Base-by-base conservation (phyloP, 2,888 invertebrate species). In the Bugulina stolonifera region DNA sequence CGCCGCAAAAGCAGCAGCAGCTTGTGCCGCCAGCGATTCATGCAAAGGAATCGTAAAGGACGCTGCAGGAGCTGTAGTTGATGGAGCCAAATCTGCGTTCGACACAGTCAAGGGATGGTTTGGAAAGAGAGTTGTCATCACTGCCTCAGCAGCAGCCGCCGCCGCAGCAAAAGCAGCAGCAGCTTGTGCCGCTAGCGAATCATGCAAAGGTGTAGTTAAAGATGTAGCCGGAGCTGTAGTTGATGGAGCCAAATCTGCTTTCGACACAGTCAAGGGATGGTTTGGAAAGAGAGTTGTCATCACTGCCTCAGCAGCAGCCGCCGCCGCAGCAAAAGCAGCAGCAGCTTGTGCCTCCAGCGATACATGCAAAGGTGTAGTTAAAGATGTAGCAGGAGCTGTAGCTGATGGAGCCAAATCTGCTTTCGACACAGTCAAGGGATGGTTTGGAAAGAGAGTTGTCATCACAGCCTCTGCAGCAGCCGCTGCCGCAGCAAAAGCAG, bases 381-480 rank as follows among this genome's bases (percentile, higher is more conserved):
- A 32, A 64, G 18, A n/a, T 54, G 70, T 5, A 43, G 52, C 27
- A 23, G 25, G 10, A 2, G 70, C 70, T 43, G 35, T 25, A 10
- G n/a, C 43, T 18, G 32, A 70, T 25, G 54, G 70, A 29, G 35
- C 29, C 52, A 54, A 70, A 70, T 14, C 10, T 29, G 10, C 32
- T 22, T 64, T 27, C 29, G 32, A 32, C 29, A 64, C 25, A 27
- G 2, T 64, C 64, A 29, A 10, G 22, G 64, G 64, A n/a, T n/a
- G n/a, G n/a, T n/a, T n/a, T n/a, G n/a, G n/a, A 64, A 64, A 64
- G 34, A 64, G 64, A 64, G 64, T 32, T 64, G 34, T 64, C 10
- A 32, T 43, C 18, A 43, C 14, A 64, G 64, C 32, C 32, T 14
- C 27, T 32, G 32, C 64, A 29, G 64, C 64, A 25, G 32, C 32